Base-by-base conservation (phyloP, 2,888 invertebrate species). In the Xestia rhomboidea region DNA sequence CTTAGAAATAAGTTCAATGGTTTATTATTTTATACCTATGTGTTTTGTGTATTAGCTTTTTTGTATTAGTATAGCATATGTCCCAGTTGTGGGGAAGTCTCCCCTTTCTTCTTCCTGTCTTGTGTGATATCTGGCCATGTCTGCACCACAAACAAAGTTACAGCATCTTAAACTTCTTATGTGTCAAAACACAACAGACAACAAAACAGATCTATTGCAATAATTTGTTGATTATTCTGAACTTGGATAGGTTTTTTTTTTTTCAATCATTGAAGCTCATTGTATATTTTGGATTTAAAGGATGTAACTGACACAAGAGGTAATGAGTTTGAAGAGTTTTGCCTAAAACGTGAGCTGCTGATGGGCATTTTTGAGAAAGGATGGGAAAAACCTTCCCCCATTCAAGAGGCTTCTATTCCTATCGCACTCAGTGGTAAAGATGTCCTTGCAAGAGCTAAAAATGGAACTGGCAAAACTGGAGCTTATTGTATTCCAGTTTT, bases 341-440 rank as follows among this genome's bases (percentile, higher is more conserved):
- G 99, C 96, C 97, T 99, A 89, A 99, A 99, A 97, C 97, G 99
- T 90, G 99, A 99, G 97, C 97, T 99, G 91, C 97, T 99, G 90
- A 99, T 99, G 99, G 99, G 99, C 88, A 99, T 99, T 93, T 99
- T 99, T 95, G 99, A 99, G 96, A 99, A 99, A 97, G 99, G 99
- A 81, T 99, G 99, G 99, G 99, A 99, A 95, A 99, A 99, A 96
- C 99, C 99, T 76, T 99, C 99, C 83, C 99, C 99, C 49, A 99
- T 99, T 97, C 99, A 99, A 97, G 99, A 99, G 97, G 99, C 99
- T 92, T 99, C 99, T 94, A 99, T 99, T 97, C 99, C 99, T 83
- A 99, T 99, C 93, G 99, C 99, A 87, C 97, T 99, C 90, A 98
- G 99, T 92, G 99, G 99, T 92, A 98, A 99, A 97, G 99, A 99